Evolutionary conservation across 1,140 invertebrate species (phyloP), one percentile per base, ranked within the genome.

Genomic region (Cylas formicarius): DNA sequence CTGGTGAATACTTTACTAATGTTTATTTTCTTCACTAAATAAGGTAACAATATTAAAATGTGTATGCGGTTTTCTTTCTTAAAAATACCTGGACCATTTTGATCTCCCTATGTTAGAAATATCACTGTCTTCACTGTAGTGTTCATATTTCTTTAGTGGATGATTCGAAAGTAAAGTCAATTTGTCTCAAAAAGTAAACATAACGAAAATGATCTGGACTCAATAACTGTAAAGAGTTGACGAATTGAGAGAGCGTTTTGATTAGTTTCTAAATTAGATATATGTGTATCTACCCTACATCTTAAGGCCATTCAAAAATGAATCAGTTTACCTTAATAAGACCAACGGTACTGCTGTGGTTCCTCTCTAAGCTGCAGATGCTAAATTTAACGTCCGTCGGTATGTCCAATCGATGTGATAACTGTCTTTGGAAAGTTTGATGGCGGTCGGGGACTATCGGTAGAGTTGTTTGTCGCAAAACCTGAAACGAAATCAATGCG

Each of bases 381-480:
- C 51, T 53, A 29, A 53, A 53, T 38, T 53, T 44, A n/a, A 53
- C 45, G 24, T 53, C 46, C 2, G 35, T 49, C n/a, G 28, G 36
- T 20, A 46, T 48, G 20, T 53, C 46, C 21, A 53, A 26, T 11
- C 38, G 34, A 27, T 53, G 51, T 1, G 51, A 53, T 6, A 41
- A 39, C 31, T 53, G 51, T 7, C 51, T 21, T 27, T 53, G 51
- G 20, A 53, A 53, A 1, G 41, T 53, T 19, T 53, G 51, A 13
- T 53, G 51, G 10, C 51, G 20, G 16, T 49, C 45, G 4, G 51
- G 46, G 13, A 53, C 51, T 6, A 53, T 48, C 0, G 51, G 51
- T 13, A 53, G 32, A 17, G 51, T 53, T 9, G 51, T 53, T 34
- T 53, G 50, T n/a, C 50, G 26, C 18, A 53, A 26, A 14, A 53